A percentile compares a stretch with the other conserved stretches of the same genome.
Conservation (phyloP, 2,888 invertebrate genomes). For the Cybosia mesomella region DNA sequence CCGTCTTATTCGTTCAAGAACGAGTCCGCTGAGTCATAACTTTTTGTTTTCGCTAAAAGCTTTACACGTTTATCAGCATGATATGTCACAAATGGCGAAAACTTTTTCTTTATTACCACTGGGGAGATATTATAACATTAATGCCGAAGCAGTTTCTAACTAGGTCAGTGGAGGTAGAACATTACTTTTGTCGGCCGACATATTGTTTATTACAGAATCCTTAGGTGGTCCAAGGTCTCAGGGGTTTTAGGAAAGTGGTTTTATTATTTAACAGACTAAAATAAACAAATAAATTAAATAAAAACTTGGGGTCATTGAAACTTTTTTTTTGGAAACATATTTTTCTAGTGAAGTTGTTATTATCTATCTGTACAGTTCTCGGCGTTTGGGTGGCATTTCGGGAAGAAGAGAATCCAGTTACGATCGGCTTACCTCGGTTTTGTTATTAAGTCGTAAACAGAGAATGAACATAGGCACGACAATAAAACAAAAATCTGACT, state of each 20-base stretch:
- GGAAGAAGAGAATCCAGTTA: too few relatives aligned
- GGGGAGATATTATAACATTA: background rate
- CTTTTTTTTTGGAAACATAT: too few relatives aligned
- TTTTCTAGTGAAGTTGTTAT: too few relatives aligned
- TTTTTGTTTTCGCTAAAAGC: conserved; percentile 2
- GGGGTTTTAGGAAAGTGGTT: background rate
- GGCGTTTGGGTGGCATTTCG: too few relatives aligned
- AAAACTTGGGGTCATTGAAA: background rate
- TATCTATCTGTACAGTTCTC: too few relatives aligned
- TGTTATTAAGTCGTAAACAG: too few relatives aligned
- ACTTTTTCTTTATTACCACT: background rate
- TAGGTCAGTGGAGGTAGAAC: background rate
- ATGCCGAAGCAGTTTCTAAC: background rate
- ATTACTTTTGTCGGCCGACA: background rate
- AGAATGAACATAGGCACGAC: too few relatives aligned
- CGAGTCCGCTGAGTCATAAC: background rate
- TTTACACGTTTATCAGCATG: conserved; percentile 1
- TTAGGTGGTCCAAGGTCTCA: background rate
- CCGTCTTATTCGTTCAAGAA: background rate
- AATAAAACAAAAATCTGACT: too few relatives aligned
- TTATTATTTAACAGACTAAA: background rate
- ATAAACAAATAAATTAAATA: too few relatives aligned
- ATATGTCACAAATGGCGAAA: background rate
- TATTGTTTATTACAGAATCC: background rate
- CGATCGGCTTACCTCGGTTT: too few relatives aligned